Evolutionary conservation across 2,888 invertebrate species (phyloP), one percentile per base, ranked within the genome.

Genomic region (Cheilosia soror): DNA sequence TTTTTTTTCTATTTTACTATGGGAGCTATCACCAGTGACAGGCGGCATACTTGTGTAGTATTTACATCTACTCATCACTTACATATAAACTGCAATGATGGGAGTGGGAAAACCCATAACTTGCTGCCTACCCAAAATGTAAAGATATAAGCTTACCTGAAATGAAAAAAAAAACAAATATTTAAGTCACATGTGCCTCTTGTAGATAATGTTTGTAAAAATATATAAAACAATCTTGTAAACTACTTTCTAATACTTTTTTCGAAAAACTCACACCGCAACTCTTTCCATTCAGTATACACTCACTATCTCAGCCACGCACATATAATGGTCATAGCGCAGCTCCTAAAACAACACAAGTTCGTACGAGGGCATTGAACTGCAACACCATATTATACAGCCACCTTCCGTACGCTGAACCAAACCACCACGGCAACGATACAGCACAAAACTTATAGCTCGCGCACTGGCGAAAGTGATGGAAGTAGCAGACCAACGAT

Each of bases 401-500:
- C 65, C 75, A 78, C 83, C 78, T 66, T 79, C 66, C 75, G 65
- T 42, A 75, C 55, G 40, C 68, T 57, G 53, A 69, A 29, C 63
- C 57, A 51, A 68, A 62, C 47, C 57, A 58, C 37, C 55, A 63
- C 44, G n/a, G 44, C 62, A 13, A 68, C 53, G 29, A 69, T 42
- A 69, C 55, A 71, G n/a, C 78, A 55, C 65, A 58, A 58, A 44
- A 13, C 33, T 37, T 25, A 72, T 55, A 63, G 60, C 69, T 71
- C 71, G 42, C 62, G 27, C 68, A 29, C 13, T 79, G 80, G 84
- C 75, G 84, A 84, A 84, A 84, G 84, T 84, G 80, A 84, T 84
- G 75, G 75, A 75, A 68, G 68, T 83, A 62, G 15, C 65, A 65
- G 63, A 57, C 15, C 42, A 44, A 2, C 72, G 55, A 76, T 69